Evolutionary conservation across 2,113 vertebrate species (phyloP).

Genomic region (Nibea albiflora): DNA sequence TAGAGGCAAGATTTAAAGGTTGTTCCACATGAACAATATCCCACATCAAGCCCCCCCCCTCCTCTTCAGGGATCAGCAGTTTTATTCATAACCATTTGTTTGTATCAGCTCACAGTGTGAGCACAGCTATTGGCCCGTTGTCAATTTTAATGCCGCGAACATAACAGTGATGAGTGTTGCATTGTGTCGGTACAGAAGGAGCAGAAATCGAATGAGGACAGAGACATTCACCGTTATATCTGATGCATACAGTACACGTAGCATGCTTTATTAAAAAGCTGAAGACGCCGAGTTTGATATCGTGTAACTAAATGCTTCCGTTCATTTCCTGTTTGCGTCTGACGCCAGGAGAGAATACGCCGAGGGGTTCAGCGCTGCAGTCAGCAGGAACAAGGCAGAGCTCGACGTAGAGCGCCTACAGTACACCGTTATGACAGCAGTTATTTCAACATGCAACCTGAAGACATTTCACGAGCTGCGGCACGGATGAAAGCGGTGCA

Average conservation of each 20-base stretch:
- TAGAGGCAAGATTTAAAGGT: conserved; percentile 49
- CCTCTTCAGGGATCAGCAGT: conserved; percentile 48
- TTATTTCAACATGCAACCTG: conserved; percentile 43
- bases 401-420: conserved; percentile 30
- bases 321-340: conserved; percentile 14
- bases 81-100: conserved; percentile 61
- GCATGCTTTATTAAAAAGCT: not conserved
- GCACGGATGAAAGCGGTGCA: conserved; percentile 48
- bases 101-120: conserved; percentile 34
- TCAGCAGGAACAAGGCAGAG: conserved; percentile 44
- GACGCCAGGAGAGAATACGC: conserved; percentile 19
- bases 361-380: conserved; percentile 16
- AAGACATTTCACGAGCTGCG: conserved; percentile 39
- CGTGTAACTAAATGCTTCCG: conserved; percentile 1
- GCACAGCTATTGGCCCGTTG: conserved; percentile 30
- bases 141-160: conserved; percentile 34
- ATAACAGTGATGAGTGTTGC: conserved; percentile 14
- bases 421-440: conserved; percentile 32
- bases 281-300: not conserved
- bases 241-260: not conserved
- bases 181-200: not conserved
- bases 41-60: conserved; percentile 18
- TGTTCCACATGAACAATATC: conserved; percentile 36
- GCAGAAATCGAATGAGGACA: not conserved
- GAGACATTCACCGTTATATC: not conserved